phyloP scores from a whole-genome alignment of 2,113 vertebrate species.

The Eudyptes chrysolophus region DNA sequence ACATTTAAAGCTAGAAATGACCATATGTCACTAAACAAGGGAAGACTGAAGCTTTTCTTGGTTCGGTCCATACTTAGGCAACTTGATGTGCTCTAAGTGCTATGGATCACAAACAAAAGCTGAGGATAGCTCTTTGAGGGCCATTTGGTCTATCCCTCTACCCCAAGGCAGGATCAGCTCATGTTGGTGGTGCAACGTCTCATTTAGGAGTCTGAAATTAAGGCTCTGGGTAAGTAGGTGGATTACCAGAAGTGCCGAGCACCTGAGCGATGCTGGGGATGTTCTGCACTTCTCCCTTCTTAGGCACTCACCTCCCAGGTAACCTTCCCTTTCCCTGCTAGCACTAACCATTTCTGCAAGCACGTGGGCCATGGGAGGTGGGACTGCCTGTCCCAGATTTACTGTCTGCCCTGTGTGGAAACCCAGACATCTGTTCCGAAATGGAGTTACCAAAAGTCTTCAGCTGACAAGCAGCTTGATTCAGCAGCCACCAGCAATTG shows the following conservation, averaged over 20 bases:
- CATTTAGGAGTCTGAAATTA: neutral
- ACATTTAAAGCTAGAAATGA: neutral
- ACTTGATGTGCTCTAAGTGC: neutral
- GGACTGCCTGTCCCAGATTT: neutral
- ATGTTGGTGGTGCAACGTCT: neutral
- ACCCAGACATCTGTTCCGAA: neutral
- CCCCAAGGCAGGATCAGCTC: neutral
- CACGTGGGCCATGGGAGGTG: rapidly evolving
- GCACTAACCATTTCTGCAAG: rapidly evolving
- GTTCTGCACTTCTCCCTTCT: neutral
- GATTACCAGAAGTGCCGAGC: neutral
- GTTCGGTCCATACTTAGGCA: neutral
- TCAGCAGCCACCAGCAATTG: neutral
- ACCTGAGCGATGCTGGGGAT: neutral
- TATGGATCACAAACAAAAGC: neutral
- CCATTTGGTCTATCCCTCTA: neutral
- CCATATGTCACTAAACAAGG: neutral
- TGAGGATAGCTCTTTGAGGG: neutral
- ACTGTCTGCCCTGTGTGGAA: neutral
- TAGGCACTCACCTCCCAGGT: rapidly evolving
- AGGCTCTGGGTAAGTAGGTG: neutral
- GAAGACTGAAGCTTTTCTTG: neutral
- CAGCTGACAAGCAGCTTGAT: neutral
- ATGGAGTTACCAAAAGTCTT: neutral
- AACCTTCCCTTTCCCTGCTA: neutral